Conservation (phyloP, 2,113 vertebrate genomes). For the Thamnaconus septentrionalis region DNA sequence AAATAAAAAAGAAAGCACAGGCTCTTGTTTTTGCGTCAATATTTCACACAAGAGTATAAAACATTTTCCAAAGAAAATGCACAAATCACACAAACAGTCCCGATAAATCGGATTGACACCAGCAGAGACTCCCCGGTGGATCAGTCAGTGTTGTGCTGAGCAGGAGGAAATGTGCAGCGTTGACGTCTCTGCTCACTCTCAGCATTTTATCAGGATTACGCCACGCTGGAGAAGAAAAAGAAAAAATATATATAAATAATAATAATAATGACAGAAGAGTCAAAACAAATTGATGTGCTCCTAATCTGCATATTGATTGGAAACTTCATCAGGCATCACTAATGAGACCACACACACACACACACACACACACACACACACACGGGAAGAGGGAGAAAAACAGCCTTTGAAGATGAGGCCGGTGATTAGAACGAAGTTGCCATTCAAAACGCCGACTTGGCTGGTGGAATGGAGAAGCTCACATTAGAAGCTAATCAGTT, state of each 20-base stretch:
- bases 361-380: too few relatives aligned
- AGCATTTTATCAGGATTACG: constrained; percentile 27
- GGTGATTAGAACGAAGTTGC: constrained; percentile 70
- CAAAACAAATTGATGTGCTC: constrained; percentile 65
- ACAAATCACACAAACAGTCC: too few relatives aligned
- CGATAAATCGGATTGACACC: too few relatives aligned
- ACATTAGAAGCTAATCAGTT: constrained; percentile 57
- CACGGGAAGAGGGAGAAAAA: constrained; percentile 11
- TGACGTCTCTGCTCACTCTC: constrained; percentile 13
- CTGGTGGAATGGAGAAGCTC: constrained; percentile 46
- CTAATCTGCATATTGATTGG: constrained; percentile 78
- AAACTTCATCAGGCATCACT: constrained; percentile 73
- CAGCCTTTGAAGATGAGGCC: constrained; percentile 58
- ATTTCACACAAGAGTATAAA: too few relatives aligned
- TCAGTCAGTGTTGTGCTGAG: background rate
- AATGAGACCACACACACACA: constrained; percentile 54
- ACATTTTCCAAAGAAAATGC: too few relatives aligned
- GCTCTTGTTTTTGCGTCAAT: too few relatives aligned
- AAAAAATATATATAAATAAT: background rate
- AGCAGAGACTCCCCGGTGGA: too few relatives aligned
- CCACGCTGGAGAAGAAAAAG: background rate
- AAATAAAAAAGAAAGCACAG: too few relatives aligned
- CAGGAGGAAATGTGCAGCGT: constrained; percentile 19
- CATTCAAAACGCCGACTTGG: constrained; percentile 54
- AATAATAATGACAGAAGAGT: constrained; percentile 39